Evolutionary conservation across 2,113 vertebrate species (phyloP).

Genomic region (Leucopsar rothschildi): DNA sequence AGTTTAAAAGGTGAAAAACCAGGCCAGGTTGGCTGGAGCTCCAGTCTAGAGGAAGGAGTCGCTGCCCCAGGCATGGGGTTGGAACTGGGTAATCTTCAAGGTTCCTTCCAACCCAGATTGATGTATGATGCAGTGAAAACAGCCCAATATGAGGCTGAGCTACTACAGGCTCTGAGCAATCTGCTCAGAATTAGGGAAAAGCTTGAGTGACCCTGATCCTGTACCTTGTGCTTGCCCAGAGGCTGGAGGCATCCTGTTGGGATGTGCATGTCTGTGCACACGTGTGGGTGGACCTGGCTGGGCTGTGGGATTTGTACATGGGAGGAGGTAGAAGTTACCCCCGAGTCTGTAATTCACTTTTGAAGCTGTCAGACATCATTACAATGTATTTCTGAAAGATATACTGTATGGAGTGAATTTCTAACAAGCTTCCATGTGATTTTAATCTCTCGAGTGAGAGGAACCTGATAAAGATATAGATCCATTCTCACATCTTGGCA

Average conservation of each 20-base stretch:
- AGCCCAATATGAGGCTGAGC: background rate
- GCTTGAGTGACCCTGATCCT: background rate
- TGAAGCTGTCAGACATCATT: conserved; percentile 54
- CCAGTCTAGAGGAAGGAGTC: background rate
- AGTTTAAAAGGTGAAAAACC: background rate
- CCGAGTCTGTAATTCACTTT: conserved; percentile 48
- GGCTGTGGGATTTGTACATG: background rate
- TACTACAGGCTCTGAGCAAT: background rate
- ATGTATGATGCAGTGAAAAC: background rate
- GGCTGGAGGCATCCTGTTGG: background rate
- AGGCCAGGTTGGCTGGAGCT: background rate
- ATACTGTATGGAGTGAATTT: conserved; percentile 36
- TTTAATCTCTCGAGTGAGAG: conserved; percentile 64
- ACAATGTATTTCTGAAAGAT: conserved; percentile 64
- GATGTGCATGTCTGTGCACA: background rate
- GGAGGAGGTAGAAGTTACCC: background rate
- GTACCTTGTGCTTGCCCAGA: background rate
- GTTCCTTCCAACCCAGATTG: background rate
- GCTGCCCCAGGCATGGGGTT: accelerated
- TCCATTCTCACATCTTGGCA: conserved; percentile 63
- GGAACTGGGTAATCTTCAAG: background rate
- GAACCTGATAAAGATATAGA: conserved; percentile 73
- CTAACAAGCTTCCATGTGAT: conserved; percentile 68
- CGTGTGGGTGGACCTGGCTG: background rate
- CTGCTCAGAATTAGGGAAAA: background rate